Percentiles rank a stretch among this genome's conserved stretches.
Evolutionary conservation across 2,113 vertebrate species (phyloP).

Genomic region (Aythya baeri): DNA sequence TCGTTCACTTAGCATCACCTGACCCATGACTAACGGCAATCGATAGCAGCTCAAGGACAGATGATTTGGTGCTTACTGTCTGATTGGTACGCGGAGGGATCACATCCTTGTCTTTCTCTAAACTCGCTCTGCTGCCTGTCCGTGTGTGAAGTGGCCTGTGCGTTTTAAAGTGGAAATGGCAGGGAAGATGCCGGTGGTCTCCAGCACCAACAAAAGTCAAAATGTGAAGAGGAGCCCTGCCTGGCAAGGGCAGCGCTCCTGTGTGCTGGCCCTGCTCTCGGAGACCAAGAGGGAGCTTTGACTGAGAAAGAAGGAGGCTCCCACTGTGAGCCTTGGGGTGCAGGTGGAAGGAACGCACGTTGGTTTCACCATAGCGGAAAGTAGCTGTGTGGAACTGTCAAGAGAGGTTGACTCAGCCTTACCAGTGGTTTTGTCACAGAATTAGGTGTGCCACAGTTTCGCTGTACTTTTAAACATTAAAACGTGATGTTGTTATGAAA

Average conservation of each 20-base stretch:
- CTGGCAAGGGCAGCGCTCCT: neutral
- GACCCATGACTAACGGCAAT: neutral
- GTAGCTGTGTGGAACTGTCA: neutral
- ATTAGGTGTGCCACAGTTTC: neutral
- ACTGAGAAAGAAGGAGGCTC: neutral
- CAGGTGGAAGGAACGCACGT: neutral
- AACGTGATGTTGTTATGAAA: neutral
- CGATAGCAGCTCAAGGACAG: neutral
- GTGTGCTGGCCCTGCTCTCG: neutral
- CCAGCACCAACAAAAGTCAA: neutral
- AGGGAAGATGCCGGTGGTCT: neutral
- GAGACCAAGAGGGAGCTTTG: neutral
- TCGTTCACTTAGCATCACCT: neutral
- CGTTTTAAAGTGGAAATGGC: neutral
- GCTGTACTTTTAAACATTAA: neutral
- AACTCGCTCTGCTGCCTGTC: neutral
- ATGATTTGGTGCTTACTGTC: neutral
- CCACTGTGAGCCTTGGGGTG: accelerated
- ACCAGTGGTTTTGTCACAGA: neutral
- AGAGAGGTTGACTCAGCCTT: neutral
- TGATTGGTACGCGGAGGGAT: neutral
- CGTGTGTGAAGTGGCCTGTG: neutral
- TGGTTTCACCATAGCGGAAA: neutral
- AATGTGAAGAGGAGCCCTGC: neutral
- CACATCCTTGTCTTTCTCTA: neutral